Evolutionary conservation across 2,888 invertebrate genomes (phyloP).

Genomic region (Clanis bilineata): DNA sequence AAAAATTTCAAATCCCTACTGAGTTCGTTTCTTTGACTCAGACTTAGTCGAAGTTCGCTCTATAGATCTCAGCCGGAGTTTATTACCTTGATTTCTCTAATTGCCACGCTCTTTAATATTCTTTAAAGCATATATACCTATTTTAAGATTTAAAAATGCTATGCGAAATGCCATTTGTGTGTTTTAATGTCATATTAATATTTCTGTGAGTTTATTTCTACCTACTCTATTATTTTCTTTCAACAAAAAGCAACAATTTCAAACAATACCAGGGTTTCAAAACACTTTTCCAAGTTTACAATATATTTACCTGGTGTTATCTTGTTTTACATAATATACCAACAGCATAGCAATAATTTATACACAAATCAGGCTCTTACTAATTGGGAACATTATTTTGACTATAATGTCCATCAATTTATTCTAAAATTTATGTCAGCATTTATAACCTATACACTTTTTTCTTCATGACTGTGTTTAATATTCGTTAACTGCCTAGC

Average conservation of each 20-base stretch:
- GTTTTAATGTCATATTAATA: neutral
- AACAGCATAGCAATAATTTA: constrained; percentile 13
- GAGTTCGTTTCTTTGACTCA: no score
- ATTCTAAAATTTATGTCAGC: constrained; percentile 18
- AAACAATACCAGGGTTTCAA: neutral
- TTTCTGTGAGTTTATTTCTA: neutral
- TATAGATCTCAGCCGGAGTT: no score
- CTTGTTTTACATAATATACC: neutral
- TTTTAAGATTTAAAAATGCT: neutral
- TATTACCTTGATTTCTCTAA: neutral
- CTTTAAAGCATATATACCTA: no score
- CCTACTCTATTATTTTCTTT: neutral
- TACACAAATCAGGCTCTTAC: constrained; percentile 24
- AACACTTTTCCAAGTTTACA: neutral
- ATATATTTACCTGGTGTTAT: neutral
- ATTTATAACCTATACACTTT: neutral
- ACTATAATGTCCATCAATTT: constrained; percentile 23
- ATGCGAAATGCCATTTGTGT: neutral
- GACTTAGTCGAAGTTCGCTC: no score
- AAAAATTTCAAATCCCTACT: no score
- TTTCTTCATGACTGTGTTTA: neutral
- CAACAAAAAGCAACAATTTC: neutral
- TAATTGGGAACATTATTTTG: constrained; percentile 17
- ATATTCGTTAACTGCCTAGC: neutral
- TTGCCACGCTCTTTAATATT: neutral